These are phyloP conservation scores for Chironomus striatipennis DNA, from an alignment of 1,140 invertebrate genomes.

Conservation along the genomic window DNA sequence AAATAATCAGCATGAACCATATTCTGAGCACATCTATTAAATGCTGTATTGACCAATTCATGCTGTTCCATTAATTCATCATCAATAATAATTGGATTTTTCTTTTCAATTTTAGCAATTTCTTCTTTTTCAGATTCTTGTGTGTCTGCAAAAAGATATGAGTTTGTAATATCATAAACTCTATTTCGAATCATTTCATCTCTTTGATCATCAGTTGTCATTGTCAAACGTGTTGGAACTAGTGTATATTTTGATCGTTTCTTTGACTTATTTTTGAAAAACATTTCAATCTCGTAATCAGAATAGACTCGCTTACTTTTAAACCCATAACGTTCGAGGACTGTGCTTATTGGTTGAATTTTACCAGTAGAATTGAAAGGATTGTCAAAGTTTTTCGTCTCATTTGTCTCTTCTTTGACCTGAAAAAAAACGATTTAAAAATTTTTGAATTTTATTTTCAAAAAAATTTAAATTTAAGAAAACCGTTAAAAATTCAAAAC, in stretches of 20 bases:
- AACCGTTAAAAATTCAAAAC: slow-evolving; percentile 30
- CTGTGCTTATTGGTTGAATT: neutral
- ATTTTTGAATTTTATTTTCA: no score
- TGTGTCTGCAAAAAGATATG: slow-evolving; percentile 30
- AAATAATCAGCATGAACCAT: slow-evolving; percentile 2
- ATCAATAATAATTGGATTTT: no score
- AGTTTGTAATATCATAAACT: slow-evolving; percentile 36
- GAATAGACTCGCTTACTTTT: slow-evolving; percentile 28
- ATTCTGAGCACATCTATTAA: neutral
- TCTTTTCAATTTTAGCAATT: slow-evolving; percentile 27
- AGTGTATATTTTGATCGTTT: neutral
- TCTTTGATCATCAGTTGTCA: slow-evolving; percentile 26
- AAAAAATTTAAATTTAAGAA: slow-evolving; percentile 34
- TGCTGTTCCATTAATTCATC: no score
- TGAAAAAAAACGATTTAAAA: no score
- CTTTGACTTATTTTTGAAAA: neutral
- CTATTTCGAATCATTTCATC: slow-evolving; percentile 31
- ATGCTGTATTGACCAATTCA: no score
- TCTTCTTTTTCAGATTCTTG: slow-evolving; percentile 31
- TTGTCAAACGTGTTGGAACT: neutral
- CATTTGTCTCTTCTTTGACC: slow-evolving; percentile 27
- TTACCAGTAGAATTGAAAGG: neutral
- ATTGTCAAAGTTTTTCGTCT: neutral
- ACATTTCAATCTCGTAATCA: neutral
- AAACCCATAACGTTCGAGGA: slow-evolving; percentile 31